Conservation (phyloP, 30 jellyfish, hydroid and myxozoan species). For the Clytia hemisphaerica region DNA sequence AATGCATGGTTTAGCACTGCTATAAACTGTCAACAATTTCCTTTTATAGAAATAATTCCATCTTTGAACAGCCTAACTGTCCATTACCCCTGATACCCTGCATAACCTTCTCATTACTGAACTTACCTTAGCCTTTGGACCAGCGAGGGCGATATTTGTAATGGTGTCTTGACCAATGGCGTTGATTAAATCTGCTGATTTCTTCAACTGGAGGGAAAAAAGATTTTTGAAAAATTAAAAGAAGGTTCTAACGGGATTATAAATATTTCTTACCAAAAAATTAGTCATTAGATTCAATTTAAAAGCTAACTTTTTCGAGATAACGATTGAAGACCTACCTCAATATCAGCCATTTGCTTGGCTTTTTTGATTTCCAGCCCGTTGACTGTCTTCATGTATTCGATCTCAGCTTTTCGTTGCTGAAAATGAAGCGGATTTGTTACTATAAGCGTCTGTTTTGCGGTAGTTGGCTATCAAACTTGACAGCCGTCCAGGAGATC, state of each 20-base stretch:
- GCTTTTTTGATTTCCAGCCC: constrained; percentile 67
- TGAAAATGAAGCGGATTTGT: constrained; percentile 2
- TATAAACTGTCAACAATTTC: neutral
- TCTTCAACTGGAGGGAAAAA: constrained; percentile 41
- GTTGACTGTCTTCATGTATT: constrained; percentile 51
- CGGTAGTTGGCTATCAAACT: no score
- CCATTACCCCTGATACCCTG: neutral
- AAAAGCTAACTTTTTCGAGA: neutral
- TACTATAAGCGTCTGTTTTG: no score
- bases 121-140: constrained; percentile 60
- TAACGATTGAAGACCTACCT: constrained; percentile 26
- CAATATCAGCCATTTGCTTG: constrained; percentile 54
- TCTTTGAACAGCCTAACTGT: no score
- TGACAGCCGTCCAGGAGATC: no score
- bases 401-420: constrained; percentile 71
- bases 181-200: constrained; percentile 35
- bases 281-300: no score
- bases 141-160: constrained; percentile 54
- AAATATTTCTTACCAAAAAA: no score
- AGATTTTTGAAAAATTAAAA: neutral
- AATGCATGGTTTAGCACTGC: neutral
- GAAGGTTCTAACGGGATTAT: neutral
- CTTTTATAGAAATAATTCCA: neutral
- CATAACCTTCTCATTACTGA: neutral
- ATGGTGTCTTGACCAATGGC: constrained; percentile 63